Percentiles rank a stretch among this genome's conserved stretches.
These are phyloP conservation scores for Bubo bubo DNA, from an alignment of 2,113 vertebrate species.

Conservation along the genomic window DNA sequence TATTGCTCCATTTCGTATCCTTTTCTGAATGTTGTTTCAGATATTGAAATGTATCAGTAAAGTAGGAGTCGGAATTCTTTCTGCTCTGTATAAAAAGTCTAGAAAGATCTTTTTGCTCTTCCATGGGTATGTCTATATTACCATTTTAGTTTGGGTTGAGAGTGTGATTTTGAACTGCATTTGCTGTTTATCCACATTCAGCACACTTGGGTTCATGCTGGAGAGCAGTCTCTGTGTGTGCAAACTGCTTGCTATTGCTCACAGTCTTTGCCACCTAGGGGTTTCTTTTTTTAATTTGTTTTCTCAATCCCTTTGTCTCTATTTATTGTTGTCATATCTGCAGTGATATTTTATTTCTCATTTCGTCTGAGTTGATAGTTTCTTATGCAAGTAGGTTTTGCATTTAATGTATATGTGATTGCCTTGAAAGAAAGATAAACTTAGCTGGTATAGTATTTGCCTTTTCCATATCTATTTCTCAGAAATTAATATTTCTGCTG, in stretches of 20 bases:
- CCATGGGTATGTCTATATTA: background rate
- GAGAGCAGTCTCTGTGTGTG: background rate
- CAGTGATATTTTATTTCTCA: background rate
- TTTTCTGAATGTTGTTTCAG: background rate
- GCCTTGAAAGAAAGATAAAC: background rate
- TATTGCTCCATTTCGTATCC: background rate
- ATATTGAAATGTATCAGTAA: background rate
- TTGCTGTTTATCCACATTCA: background rate
- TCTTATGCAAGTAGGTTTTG: background rate
- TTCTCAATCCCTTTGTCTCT: background rate
- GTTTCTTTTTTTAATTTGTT: background rate
- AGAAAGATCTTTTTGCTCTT: background rate
- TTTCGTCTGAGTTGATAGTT: background rate
- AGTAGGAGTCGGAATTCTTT: background rate
- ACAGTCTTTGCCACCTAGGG: background rate
- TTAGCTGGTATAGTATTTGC: background rate
- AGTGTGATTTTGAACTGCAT: background rate
- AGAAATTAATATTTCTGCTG: background rate
- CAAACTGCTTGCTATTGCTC: background rate
- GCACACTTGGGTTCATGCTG: background rate
- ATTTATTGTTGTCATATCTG: background rate
- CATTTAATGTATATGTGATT: background rate
- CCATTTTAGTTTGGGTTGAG: background rate
- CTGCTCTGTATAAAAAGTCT: background rate
- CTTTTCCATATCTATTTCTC: background rate